Percentiles rank a stretch among this genome's conserved stretches.
These are phyloP conservation scores for Desmophyllum pertusum DNA, from an alignment of 92 coral and sea anemone species.

Conservation along the genomic window DNA sequence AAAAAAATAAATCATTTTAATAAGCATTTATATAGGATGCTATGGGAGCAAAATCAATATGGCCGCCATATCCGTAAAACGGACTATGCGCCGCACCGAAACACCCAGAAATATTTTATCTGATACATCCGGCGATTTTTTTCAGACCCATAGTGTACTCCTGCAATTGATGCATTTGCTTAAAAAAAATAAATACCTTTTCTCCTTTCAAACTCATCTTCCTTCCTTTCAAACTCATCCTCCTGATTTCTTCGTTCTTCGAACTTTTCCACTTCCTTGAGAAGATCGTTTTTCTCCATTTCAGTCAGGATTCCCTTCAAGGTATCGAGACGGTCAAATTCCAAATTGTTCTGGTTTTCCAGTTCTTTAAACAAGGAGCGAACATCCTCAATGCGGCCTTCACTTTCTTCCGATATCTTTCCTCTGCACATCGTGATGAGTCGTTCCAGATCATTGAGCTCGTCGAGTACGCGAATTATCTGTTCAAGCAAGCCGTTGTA, in stretches of 20 bases:
- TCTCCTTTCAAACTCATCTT: too few relatives aligned
- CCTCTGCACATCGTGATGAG: background rate
- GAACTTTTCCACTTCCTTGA: background rate
- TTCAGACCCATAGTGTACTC: too few relatives aligned
- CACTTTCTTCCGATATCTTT: background rate
- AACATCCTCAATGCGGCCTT: background rate
- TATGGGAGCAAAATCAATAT: too few relatives aligned
- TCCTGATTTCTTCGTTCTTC: conserved; percentile 13
- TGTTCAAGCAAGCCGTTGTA: background rate
- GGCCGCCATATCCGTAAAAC: too few relatives aligned
- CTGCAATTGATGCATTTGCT: too few relatives aligned
- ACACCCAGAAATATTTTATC: too few relatives aligned
- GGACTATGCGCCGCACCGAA: too few relatives aligned
- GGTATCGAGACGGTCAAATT: background rate
- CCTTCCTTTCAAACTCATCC: too few relatives aligned
- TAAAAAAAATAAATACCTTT: background rate
- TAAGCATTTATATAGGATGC: too few relatives aligned
- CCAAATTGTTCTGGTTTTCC: background rate
- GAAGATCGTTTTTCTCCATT: background rate
- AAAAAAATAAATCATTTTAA: too few relatives aligned
- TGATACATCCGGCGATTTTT: too few relatives aligned
- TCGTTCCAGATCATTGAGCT: conserved; percentile 13
- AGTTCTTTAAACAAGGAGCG: conserved; percentile 6
- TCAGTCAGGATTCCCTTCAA: conserved; percentile 3
- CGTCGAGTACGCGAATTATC: conserved; percentile 8